Evolutionary conservation across 2,797 vertebrate species (phyloP).

Genomic region (Xenopus petersii): DNA sequence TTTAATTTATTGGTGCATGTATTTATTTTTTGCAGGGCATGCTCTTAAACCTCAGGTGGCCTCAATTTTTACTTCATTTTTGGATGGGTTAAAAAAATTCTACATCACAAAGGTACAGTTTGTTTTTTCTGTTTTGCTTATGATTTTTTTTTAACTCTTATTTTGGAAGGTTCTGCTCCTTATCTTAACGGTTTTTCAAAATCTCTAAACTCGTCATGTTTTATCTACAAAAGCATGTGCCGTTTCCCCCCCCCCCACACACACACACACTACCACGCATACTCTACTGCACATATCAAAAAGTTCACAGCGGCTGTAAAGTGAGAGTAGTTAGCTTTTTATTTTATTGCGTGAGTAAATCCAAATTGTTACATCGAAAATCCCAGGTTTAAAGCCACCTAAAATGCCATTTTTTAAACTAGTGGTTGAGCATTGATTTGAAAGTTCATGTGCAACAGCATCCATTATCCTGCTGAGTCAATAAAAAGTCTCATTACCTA

Average conservation of each 20-base stretch:
- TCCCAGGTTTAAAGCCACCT: not conserved
- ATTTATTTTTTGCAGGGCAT: conserved; percentile 74
- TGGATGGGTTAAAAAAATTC: conserved; percentile 97
- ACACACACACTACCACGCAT: too few species aligned
- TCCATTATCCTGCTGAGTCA: conserved; percentile 23
- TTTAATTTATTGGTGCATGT: conserved; percentile 47
- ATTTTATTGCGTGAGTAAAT: too few species aligned
- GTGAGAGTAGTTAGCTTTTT: too few species aligned
- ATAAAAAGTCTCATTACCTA: conserved; percentile 24
- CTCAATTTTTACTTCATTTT: conserved; percentile 96
- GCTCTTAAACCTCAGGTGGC: conserved; percentile 98
- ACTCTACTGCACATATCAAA: too few species aligned
- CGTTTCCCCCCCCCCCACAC: not conserved
- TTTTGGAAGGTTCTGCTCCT: too few species aligned
- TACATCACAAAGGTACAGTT: conserved; percentile 94
- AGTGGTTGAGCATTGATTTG: conserved; percentile 27
- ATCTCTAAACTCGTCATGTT: not conserved
- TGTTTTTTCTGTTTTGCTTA: not conserved
- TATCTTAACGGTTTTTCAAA: not conserved
- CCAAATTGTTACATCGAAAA: too few species aligned
- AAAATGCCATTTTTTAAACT: conserved; percentile 2
- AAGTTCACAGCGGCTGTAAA: too few species aligned
- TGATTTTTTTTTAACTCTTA: not conserved
- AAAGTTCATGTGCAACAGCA: conserved; percentile 15
- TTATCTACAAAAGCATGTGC: not conserved